Evolutionary conservation across 1,140 invertebrate genomes (phyloP), one percentile per base, ranked within the genome.

Genomic region (Cataglyphis hispanica): DNA sequence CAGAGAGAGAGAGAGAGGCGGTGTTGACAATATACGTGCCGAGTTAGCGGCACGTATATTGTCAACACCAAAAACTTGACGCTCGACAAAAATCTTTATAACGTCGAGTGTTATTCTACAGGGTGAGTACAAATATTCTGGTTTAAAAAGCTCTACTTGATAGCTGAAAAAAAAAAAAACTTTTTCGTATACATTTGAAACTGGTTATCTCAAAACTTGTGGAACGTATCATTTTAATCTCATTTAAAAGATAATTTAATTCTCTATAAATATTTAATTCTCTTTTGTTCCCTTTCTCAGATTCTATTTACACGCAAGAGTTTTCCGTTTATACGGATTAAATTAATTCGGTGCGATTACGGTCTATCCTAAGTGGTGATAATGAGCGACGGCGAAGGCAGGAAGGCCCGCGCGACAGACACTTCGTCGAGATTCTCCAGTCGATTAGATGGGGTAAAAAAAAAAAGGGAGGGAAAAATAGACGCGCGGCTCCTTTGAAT

Each of bases 401-500:
- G 37, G 50, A 50, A 58, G 40, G 13, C 11, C 19, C 37, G 31
- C 16, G 31, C 19, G 46, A 58, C 63, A 50, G 66, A 72, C 40
- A 53, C 19, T 69, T 66, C 66, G 27, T 67, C 40, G 27, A 37
- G 50, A 27, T 31, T 66, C 56, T 16, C 46, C 53, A 19, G 67
- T 61, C 85, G 74, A 90, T 91, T 87, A 89, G 74, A 66, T 53
- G n/a, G 16, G 25, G 7, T 58, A 58, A 64, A 64, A 43, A 2
- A 31, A 31, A 31, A 31, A 31, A 31, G 31, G 43, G 22, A 31
- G 40, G 22, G 22, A 84, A 84, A 81, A 80, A 69, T 1, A 43
- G 46, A 53, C 43, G 56, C 31, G 86, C 34, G 90, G 84, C 53
- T 56, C 60, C 80, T 88, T 85, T 89, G 86, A 87, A 84, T 67